These are phyloP conservation scores for Barbus barbus DNA, from an alignment of 2,113 vertebrate genomes.

Conservation along the genomic window DNA sequence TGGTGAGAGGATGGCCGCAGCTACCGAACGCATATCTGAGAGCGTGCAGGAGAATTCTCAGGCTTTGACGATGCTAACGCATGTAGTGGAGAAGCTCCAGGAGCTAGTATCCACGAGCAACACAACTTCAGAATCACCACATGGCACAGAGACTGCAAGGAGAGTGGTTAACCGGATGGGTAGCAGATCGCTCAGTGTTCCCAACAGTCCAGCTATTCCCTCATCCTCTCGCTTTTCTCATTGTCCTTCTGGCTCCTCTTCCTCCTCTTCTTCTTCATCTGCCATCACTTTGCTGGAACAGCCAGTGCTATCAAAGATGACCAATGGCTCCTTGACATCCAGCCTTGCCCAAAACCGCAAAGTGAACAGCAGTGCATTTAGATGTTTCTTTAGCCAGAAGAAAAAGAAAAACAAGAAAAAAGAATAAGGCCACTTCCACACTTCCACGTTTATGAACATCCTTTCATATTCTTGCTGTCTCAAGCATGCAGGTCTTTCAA, in stretches of 20 bases:
- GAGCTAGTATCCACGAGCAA: slow-evolving; percentile 44
- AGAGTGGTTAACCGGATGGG: not conserved
- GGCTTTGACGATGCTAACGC: slow-evolving; percentile 63
- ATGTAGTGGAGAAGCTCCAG: slow-evolving; percentile 69
- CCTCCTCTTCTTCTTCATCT: slow-evolving; percentile 61
- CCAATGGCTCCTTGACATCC: slow-evolving; percentile 56
- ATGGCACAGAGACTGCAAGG: not conserved
- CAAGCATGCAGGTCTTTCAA: not conserved
- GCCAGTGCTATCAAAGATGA: slow-evolving; percentile 54
- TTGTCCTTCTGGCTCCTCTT: slow-evolving; percentile 52
- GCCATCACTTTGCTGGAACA: slow-evolving; percentile 51
- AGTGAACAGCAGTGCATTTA: slow-evolving; percentile 23
- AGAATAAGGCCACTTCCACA: slow-evolving; percentile 38
- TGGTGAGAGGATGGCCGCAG: slow-evolving; percentile 65
- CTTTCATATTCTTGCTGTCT: slow-evolving; percentile 10
- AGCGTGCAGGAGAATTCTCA: slow-evolving; percentile 70
- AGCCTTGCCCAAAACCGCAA: not conserved
- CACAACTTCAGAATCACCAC: not conserved
- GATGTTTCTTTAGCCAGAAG: slow-evolving; percentile 40
- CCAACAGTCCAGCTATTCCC: not conserved
- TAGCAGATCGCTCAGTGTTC: slow-evolving; percentile 16
- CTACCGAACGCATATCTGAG: slow-evolving; percentile 65
- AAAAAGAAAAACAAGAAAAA: slow-evolving; percentile 60
- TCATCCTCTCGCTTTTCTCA: slow-evolving; percentile 37
- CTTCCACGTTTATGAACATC: slow-evolving; percentile 1